A percentile compares a stretch with the other conserved stretches of the same genome.
These are phyloP conservation scores for Thryonomys swinderianus DNA, from an alignment of 2,113 vertebrate species.

Conservation along the genomic window DNA sequence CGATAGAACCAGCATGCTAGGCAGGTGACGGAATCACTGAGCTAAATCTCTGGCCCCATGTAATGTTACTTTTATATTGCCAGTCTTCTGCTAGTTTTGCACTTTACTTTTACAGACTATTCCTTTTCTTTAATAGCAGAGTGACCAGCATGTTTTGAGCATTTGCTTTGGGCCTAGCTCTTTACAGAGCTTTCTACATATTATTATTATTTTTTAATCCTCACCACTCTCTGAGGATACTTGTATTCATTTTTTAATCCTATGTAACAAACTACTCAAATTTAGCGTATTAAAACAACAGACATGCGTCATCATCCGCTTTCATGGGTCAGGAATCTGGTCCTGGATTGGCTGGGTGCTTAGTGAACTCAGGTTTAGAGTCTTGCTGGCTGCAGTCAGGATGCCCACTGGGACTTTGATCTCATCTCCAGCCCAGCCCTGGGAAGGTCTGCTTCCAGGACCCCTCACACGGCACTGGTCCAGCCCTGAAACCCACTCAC, in stretches of 20 bases:
- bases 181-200: slow-evolving; percentile 26
- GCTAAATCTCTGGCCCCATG: no score
- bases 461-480: background rate
- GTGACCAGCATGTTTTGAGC: background rate
- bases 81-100: background rate
- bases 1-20: no score
- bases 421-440: background rate
- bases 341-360: background rate
- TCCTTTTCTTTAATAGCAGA: background rate
- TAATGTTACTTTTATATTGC: background rate
- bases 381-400: background rate
- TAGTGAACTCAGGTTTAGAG: background rate
- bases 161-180: background rate
- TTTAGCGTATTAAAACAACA: background rate
- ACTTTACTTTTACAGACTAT: background rate
- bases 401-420: background rate
- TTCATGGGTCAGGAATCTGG: background rate
- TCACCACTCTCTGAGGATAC: background rate
- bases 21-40: no score
- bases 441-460: background rate
- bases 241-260: slow-evolving; percentile 11
- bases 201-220: background rate
- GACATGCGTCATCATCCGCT: background rate
- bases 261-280: background rate
- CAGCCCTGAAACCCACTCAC: background rate